Conservation (phyloP, 2,113 vertebrate species). For the Bothrops jararaca region DNA sequence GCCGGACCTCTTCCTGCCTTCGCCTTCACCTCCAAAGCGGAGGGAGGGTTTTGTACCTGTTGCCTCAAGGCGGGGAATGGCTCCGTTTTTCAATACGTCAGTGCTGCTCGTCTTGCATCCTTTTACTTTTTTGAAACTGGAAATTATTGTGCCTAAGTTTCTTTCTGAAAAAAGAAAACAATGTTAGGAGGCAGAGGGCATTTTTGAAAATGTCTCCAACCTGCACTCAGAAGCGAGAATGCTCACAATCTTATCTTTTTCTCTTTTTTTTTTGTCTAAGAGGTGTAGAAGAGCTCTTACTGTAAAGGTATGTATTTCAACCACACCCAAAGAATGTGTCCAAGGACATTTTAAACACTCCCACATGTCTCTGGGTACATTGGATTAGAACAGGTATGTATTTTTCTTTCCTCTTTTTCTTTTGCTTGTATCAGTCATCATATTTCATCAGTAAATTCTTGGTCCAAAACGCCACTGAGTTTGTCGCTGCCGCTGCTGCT, state of each 20-base stretch:
- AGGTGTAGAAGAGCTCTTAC: not conserved
- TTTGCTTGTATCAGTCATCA: slow-evolving; percentile 22
- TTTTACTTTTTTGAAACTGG: not conserved
- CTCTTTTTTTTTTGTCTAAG: not conserved
- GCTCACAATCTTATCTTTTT: not conserved
- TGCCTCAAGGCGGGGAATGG: not conserved
- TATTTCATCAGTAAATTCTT: slow-evolving; percentile 51
- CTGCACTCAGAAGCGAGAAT: not conserved
- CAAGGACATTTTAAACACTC: slow-evolving; percentile 27
- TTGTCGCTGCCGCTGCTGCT: slow-evolving; percentile 27
- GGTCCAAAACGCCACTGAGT: slow-evolving; percentile 38
- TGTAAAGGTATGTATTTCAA: slow-evolving; percentile 17
- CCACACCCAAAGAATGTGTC: slow-evolving; percentile 39
- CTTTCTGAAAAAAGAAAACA: not conserved
- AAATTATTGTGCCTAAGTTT: not conserved
- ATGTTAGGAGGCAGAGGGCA: not conserved
- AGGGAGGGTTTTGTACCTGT: not conserved
- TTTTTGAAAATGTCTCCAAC: not conserved
- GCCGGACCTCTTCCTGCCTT: too few species aligned
- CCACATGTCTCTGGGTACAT: slow-evolving; percentile 17
- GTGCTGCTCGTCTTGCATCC: not conserved
- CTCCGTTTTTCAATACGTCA: not conserved
- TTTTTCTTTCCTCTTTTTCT: not conserved
- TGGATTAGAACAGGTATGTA: slow-evolving; percentile 6
- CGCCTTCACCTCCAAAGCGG: not conserved